Conservation (phyloP, 2,797 vertebrate genomes). For the Danio aesculapii region DNA sequence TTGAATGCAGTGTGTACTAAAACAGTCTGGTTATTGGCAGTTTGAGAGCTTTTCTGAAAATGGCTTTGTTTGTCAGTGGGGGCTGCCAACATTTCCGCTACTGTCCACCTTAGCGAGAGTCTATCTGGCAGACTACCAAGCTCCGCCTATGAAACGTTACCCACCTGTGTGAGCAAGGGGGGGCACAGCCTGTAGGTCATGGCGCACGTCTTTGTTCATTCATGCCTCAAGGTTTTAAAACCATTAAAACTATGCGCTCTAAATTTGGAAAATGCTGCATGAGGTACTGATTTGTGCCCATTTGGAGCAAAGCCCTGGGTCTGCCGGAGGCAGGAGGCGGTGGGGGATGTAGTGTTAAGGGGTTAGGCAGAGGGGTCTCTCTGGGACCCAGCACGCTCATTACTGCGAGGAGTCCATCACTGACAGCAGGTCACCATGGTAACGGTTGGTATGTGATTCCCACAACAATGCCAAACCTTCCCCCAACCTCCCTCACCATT, state of each 20-base stretch:
- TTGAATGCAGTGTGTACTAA: slow-evolving; percentile 7
- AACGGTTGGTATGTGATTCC: slow-evolving; percentile 81
- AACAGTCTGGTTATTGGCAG: slow-evolving; percentile 20
- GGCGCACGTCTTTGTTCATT: slow-evolving; percentile 40
- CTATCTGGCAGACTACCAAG: slow-evolving; percentile 70
- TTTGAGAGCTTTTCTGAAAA: slow-evolving; percentile 1
- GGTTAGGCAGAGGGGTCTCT: slow-evolving; percentile 68
- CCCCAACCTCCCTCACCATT: slow-evolving; percentile 65
- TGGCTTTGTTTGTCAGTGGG: slow-evolving; percentile 62
- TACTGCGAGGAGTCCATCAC: slow-evolving; percentile 78
- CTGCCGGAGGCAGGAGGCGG: slow-evolving; percentile 63
- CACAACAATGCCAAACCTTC: slow-evolving; percentile 79
- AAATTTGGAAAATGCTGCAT: slow-evolving; percentile 40
- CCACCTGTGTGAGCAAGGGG: slow-evolving; percentile 76
- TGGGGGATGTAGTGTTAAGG: slow-evolving; percentile 48
- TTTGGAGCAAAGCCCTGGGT: slow-evolving; percentile 26
- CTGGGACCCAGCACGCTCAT: slow-evolving; percentile 78
- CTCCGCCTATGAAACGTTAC: slow-evolving; percentile 75
- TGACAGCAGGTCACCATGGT: slow-evolving; percentile 79
- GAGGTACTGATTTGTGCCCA: slow-evolving; percentile 49
- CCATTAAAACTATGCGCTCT: slow-evolving; percentile 50
- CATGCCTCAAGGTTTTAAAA: slow-evolving; percentile 58
- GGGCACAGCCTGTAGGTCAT: slow-evolving; percentile 55
- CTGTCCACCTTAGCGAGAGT: slow-evolving; percentile 66
- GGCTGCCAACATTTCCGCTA: slow-evolving; percentile 67